Evolutionary conservation across 2,888 invertebrate species (phyloP).

Genomic region (Vandiemenella viatica): DNA sequence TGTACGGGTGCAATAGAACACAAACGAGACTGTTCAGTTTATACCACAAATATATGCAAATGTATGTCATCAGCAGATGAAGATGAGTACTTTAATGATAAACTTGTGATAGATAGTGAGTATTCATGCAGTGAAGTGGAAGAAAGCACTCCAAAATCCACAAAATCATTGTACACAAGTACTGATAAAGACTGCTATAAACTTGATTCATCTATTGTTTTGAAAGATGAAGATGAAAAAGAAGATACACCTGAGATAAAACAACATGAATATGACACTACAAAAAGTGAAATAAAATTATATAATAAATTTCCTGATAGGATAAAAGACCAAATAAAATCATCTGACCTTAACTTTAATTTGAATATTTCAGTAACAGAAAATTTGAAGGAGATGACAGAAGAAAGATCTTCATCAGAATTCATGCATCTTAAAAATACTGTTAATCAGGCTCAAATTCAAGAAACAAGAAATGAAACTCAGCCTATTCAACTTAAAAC

Average conservation of each 20-base stretch:
- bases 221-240: neutral
- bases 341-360: neutral
- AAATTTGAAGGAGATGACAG: neutral
- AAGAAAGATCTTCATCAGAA: neutral
- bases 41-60: neutral
- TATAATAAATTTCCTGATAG: neutral
- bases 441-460: no score
- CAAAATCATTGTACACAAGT: no score
- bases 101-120: neutral
- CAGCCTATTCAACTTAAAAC: no score
- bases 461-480: no score
- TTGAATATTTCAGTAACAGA: neutral
- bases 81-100: constrained; percentile 2
- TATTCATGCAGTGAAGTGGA: neutral
- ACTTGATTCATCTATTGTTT: neutral
- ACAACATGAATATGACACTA: neutral
- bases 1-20: constrained; percentile 23
- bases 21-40: neutral
- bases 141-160: no score
- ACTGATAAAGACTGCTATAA: neutral
- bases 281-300: neutral
- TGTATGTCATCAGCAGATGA: constrained; percentile 1
- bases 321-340: neutral
- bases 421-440: neutral
- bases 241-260: neutral